phyloP scores from a whole-genome alignment of 2,113 vertebrate genomes.

The Zapus hudsonius region DNA sequence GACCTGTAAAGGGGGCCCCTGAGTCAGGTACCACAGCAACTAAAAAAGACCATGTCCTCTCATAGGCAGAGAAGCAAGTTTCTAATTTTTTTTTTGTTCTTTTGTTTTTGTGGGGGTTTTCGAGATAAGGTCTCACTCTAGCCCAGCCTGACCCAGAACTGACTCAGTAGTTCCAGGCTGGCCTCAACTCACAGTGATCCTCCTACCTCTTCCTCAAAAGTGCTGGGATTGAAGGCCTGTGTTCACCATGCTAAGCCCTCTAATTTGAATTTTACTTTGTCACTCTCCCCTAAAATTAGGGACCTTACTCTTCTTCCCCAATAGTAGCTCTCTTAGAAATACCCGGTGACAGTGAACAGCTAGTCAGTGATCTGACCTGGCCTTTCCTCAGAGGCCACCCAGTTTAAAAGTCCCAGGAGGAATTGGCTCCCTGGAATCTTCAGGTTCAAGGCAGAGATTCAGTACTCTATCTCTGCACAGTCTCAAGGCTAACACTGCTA shows the following conservation, averaged over 20 bases:
- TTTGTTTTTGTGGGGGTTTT: too few relatives aligned
- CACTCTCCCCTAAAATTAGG: background rate
- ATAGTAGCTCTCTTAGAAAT: background rate
- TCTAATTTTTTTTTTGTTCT: too few relatives aligned
- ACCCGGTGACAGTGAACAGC: background rate
- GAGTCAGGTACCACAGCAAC: background rate
- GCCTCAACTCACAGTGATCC: too few relatives aligned
- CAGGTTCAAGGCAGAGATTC: background rate
- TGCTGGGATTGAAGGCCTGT: too few relatives aligned
- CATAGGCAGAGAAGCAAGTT: background rate
- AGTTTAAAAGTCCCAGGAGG: slow-evolving; percentile 12
- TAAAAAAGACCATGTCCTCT: background rate
- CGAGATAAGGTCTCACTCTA: too few relatives aligned
- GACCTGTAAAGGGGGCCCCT: background rate
- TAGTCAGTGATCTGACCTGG: background rate
- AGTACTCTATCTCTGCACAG: background rate
- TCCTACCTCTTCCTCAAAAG: too few relatives aligned
- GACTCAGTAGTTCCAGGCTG: too few relatives aligned
- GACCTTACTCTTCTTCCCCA: background rate
- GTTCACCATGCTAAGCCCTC: too few relatives aligned
- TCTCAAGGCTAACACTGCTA: background rate
- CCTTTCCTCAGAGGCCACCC: background rate
- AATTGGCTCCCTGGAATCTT: background rate
- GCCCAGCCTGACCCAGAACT: too few relatives aligned
- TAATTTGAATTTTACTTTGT: background rate